Percentiles rank a stretch among this genome's conserved stretches.
Conservation (phyloP, 2,888 invertebrate genomes). For the Sphaerophoria rueppellii region DNA sequence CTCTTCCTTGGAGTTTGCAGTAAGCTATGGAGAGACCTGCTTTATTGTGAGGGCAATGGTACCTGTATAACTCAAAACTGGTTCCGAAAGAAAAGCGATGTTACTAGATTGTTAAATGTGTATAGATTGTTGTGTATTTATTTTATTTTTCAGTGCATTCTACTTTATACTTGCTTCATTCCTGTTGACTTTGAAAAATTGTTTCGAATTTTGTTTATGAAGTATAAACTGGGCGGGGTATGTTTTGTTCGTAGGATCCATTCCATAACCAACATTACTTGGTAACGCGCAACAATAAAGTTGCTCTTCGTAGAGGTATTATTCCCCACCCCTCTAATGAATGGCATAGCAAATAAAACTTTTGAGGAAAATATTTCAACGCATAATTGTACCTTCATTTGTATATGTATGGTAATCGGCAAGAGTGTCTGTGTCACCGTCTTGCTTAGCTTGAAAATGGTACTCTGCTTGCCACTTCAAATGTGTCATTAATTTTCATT, state of each 20-base stretch:
- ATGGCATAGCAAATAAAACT: too few species aligned
- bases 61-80: background rate
- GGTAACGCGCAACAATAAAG: constrained; percentile 25
- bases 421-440: constrained; percentile 5
- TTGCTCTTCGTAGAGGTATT: background rate
- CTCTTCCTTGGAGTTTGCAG: background rate
- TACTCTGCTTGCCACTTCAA: constrained; percentile 17
- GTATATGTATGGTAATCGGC: constrained; percentile 1
- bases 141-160: constrained; percentile 19
- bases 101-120: constrained; percentile 1
- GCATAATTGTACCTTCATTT: background rate
- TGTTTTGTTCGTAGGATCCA: too few species aligned
- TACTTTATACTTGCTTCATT: constrained; percentile 16
- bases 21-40: background rate
- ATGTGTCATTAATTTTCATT: constrained; percentile 49
- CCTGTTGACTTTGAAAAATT: constrained; percentile 58
- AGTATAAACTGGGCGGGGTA: constrained; percentile 18
- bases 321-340: too few species aligned
- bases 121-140: constrained; percentile 28
- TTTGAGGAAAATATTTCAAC: too few species aligned
- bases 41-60: too few species aligned
- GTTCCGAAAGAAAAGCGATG: constrained; percentile 4
- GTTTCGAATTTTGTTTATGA: constrained; percentile 52
- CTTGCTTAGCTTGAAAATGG: constrained; percentile 1
- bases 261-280: background rate